A percentile compares a stretch with the other conserved stretches of the same genome.
phyloP scores from a whole-genome alignment of 2,888 invertebrate species.

The Tenthredo mesomela region DNA sequence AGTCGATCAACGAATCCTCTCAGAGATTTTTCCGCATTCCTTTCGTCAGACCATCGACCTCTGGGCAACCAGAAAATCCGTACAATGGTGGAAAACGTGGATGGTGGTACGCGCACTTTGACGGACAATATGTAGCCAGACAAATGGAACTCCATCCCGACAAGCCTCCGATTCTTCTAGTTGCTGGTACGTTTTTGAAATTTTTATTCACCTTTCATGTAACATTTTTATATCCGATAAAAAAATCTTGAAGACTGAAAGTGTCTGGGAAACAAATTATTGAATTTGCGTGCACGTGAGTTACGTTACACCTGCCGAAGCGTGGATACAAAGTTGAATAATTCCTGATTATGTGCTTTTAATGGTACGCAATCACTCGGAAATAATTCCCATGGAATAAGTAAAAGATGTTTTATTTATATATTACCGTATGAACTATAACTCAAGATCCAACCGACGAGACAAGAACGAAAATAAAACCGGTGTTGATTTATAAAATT shows the following conservation, averaged over 20 bases:
- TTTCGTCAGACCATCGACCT: conserved; percentile 86
- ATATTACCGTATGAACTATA: not conserved
- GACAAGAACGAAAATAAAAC: not conserved
- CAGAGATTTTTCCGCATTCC: conserved; percentile 98
- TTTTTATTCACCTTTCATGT: not conserved
- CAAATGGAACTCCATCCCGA: conserved; percentile 99
- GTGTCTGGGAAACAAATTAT: not conserved
- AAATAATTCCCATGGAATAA: not conserved
- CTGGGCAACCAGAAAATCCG: conserved; percentile 77
- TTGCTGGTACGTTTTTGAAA: conserved; percentile 85
- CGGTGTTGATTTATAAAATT: not conserved
- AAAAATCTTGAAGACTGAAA: not conserved
- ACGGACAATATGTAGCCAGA: conserved; percentile 97
- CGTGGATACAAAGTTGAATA: not conserved
- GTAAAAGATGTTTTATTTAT: not conserved
- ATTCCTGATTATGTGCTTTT: not conserved
- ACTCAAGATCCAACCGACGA: not conserved
- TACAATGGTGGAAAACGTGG: conserved; percentile 83
- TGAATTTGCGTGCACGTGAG: not conserved
- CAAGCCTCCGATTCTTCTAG: conserved; percentile 92
- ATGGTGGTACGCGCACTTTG: conserved; percentile 99
- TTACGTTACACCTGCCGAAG: not conserved
- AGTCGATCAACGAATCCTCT: conserved; percentile 84
- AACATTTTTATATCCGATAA: not conserved
- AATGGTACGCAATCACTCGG: not conserved